These are phyloP conservation scores for Andrena praecox DNA, from an alignment of 2,888 invertebrate species.

Conservation along the genomic window DNA sequence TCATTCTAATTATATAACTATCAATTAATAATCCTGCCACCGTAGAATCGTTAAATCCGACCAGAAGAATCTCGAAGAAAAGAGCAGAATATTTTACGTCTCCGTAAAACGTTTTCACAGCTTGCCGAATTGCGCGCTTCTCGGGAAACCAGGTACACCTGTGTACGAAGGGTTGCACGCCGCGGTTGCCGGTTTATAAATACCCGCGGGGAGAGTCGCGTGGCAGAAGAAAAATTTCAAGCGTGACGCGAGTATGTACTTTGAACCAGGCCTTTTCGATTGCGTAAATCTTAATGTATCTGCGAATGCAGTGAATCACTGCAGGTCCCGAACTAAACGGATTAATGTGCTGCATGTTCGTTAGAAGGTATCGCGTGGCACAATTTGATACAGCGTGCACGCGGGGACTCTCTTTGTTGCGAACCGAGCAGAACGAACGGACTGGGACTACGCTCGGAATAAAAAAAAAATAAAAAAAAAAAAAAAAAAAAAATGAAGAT, in stretches of 20 bases:
- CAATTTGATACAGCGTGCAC: not conserved
- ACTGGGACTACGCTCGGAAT: not conserved
- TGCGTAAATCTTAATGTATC: slow-evolving; percentile 1
- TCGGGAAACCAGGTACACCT: not conserved
- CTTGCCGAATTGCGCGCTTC: not conserved
- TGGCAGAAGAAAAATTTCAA: slow-evolving; percentile 1
- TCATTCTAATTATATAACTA: too few species aligned
- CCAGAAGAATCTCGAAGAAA: too few species aligned
- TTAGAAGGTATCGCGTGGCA: not conserved
- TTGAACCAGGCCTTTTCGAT: not conserved
- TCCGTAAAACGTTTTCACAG: not conserved
- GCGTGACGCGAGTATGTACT: not conserved
- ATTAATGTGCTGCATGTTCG: not conserved
- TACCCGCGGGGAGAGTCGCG: not conserved
- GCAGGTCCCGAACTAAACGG: not conserved
- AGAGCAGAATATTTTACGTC: not conserved
- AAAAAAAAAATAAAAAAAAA: too few species aligned
- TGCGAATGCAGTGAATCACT: slow-evolving; percentile 8
- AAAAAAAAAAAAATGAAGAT: not conserved
- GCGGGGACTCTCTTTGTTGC: not conserved
- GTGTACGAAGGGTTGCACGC: not conserved
- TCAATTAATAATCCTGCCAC: too few species aligned
- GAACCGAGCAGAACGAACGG: not conserved
- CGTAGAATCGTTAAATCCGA: too few species aligned
- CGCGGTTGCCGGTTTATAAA: not conserved